Conservation (phyloP, 2,113 vertebrate species). For the Crocuta crocuta region DNA sequence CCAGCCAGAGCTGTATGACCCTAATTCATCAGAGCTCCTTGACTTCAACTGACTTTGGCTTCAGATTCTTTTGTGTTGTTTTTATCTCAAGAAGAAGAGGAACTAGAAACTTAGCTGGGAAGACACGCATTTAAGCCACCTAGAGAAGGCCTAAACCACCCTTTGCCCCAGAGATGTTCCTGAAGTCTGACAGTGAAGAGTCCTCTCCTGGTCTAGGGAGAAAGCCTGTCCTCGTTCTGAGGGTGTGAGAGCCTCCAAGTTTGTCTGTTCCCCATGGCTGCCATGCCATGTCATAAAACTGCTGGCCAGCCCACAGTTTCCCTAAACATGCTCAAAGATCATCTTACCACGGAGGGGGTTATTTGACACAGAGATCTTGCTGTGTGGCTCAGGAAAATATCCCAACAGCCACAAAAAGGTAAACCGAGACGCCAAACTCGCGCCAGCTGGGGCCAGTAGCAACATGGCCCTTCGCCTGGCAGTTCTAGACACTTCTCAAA, state of each 20-base stretch:
- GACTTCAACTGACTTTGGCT: background rate
- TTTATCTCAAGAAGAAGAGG: slow-evolving; percentile 22
- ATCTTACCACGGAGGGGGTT: slow-evolving; percentile 2
- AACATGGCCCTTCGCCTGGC: slow-evolving; percentile 28
- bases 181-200: background rate
- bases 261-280: background rate
- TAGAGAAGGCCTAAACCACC: background rate
- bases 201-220: background rate
- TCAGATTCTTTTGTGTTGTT: background rate
- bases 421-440: slow-evolving; percentile 59
- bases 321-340: slow-evolving; percentile 49
- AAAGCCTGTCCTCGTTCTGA: background rate
- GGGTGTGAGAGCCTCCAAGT: background rate
- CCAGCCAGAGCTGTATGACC: background rate
- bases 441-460: background rate
- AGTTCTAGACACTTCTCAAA: slow-evolving; percentile 8
- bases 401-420: slow-evolving; percentile 63
- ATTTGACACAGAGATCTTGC: slow-evolving; percentile 66
- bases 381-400: slow-evolving; percentile 40
- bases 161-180: background rate
- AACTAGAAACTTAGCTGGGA: background rate
- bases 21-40: background rate
- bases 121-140: background rate
- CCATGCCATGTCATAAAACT: slow-evolving; percentile 44
- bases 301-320: background rate